Conservation (phyloP, 1,140 invertebrate species). For the Augochlora pura region DNA sequence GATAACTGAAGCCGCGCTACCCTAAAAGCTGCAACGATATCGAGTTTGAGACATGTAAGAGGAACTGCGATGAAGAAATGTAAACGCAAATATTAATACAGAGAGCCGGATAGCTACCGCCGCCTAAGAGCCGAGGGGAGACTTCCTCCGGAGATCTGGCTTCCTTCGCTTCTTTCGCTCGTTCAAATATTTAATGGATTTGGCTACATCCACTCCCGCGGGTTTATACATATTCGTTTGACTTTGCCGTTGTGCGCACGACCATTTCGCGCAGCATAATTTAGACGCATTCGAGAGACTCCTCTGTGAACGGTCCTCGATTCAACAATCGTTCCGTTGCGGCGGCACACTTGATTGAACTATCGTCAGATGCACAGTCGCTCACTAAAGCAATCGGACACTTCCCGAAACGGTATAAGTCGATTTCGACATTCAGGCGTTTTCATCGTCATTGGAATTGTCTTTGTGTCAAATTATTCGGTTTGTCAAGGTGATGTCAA, state of each 20-base stretch:
- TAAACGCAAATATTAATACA: slow-evolving; percentile 68
- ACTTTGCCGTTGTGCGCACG: slow-evolving; percentile 3
- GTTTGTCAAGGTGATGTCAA: too few species aligned
- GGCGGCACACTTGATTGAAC: too few species aligned
- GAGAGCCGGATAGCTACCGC: slow-evolving; percentile 52
- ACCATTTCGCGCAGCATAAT: slow-evolving; percentile 21
- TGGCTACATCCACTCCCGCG: slow-evolving; percentile 46
- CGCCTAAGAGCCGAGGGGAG: slow-evolving; percentile 56
- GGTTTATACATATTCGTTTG: slow-evolving; percentile 40
- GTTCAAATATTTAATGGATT: slow-evolving; percentile 68
- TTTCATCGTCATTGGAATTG: too few species aligned
- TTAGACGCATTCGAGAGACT: slow-evolving; percentile 15
- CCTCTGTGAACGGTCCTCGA: slow-evolving; percentile 6
- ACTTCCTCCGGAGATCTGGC: slow-evolving; percentile 51
- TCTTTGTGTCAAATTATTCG: too few species aligned
- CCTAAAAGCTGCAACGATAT: slow-evolving; percentile 51
- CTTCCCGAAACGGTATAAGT: too few species aligned
- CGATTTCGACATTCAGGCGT: too few species aligned
- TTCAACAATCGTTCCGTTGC: neutral
- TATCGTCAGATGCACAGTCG: too few species aligned
- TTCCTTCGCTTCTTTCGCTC: slow-evolving; percentile 56
- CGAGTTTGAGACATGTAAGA: slow-evolving; percentile 57
- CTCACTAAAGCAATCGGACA: too few species aligned
- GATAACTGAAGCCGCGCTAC: slow-evolving; percentile 45
- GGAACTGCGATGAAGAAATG: slow-evolving; percentile 63